These are phyloP conservation scores for Diarsia mendica DNA, from an alignment of 2,888 invertebrate genomes.

Conservation along the genomic window DNA sequence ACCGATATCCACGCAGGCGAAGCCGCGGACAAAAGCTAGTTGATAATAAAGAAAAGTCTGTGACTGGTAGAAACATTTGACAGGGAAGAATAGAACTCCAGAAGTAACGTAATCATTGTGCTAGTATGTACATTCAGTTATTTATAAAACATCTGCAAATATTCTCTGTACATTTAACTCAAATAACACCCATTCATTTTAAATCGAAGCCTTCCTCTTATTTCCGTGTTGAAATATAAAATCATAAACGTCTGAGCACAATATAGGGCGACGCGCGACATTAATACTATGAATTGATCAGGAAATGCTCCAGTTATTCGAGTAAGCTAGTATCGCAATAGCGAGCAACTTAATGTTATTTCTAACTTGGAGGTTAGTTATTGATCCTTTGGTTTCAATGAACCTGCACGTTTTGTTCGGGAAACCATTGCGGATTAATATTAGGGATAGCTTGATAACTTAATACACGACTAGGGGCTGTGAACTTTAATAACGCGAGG, in stretches of 20 bases:
- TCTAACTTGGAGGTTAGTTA: slow-evolving; percentile 6
- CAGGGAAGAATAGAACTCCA: no score
- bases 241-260: background rate
- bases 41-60: no score
- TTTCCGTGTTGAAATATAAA: slow-evolving; percentile 29
- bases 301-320: slow-evolving; percentile 47
- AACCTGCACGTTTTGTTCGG: background rate
- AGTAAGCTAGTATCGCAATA: slow-evolving; percentile 12
- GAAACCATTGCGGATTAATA: background rate
- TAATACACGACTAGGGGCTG: background rate
- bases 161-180: background rate
- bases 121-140: background rate
- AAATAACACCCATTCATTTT: background rate
- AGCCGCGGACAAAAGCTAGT: no score
- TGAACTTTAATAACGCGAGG: no score
- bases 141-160: background rate
- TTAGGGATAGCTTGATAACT: background rate
- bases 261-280: slow-evolving; percentile 4
- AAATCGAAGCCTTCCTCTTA: slow-evolving; percentile 6
- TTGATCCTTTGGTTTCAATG: background rate
- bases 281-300: slow-evolving; percentile 22
- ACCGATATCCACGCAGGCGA: no score
- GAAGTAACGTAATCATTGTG: no score
- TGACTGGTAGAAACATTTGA: no score
- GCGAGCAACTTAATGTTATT: slow-evolving; percentile 4